Conservation (phyloP, 2,888 invertebrate species). For the Rosalia funebris region DNA sequence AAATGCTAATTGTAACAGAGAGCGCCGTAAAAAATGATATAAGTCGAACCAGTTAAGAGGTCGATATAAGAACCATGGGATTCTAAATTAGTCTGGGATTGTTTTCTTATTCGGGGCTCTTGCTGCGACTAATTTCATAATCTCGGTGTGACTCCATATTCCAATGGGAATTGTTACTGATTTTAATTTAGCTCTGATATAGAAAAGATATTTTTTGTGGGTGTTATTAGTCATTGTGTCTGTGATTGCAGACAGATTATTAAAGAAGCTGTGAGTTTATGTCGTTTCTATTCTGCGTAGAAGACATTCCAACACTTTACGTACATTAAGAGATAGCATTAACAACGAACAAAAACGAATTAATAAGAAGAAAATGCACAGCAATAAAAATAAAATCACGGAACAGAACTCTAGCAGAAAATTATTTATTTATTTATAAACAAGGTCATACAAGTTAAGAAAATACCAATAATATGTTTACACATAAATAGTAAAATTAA, state of each 20-base stretch:
- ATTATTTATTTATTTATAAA: too few relatives aligned
- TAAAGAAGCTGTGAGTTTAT: neutral
- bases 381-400: too few relatives aligned
- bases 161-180: conserved; percentile 15
- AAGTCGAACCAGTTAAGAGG: neutral
- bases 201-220: neutral
- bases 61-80: neutral
- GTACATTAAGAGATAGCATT: too few relatives aligned
- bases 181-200: conserved; percentile 17
- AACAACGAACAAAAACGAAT: too few relatives aligned
- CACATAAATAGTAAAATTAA: too few relatives aligned
- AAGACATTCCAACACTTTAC: too few relatives aligned
- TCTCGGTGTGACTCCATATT: conserved; percentile 28
- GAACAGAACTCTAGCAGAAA: too few relatives aligned
- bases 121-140: conserved; percentile 25
- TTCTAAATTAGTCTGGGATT: conserved; percentile 9
- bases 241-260: neutral
- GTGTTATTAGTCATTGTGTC: neutral
- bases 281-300: neutral
- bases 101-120: conserved; percentile 13
- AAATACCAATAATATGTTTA: too few relatives aligned
- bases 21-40: neutral
- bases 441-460: too few relatives aligned
- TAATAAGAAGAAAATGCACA: too few relatives aligned
- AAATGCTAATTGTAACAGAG: neutral